These are phyloP conservation scores for Drosophila histrio DNA, from an alignment of 2,888 invertebrate genomes.

Conservation along the genomic window DNA sequence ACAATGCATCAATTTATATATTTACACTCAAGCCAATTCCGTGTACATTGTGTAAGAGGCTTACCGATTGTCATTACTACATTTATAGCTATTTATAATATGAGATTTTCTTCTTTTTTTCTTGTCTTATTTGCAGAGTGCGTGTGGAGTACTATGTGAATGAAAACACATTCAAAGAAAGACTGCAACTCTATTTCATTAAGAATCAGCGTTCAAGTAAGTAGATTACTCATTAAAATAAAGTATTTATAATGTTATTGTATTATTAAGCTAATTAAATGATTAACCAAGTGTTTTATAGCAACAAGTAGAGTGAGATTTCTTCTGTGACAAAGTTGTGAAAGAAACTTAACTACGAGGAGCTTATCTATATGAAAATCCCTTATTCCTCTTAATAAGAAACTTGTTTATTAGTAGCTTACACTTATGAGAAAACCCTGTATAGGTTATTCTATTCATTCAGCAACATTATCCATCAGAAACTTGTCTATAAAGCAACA, in stretches of 20 bases:
- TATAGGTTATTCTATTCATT: too few species aligned
- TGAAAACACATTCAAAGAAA: slow-evolving; percentile 99
- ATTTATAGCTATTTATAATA: not conserved
- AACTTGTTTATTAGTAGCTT: too few species aligned
- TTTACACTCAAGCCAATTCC: slow-evolving; percentile 12
- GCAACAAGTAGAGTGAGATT: too few species aligned
- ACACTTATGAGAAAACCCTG: too few species aligned
- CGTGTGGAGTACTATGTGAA: slow-evolving; percentile 99
- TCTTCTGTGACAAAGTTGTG: too few species aligned
- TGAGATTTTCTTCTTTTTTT: not conserved
- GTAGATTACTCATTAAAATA: slow-evolving; percentile 84
- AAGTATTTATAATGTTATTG: too few species aligned
- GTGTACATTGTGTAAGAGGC: slow-evolving; percentile 36
- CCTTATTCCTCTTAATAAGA: too few species aligned
- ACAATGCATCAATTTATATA: slow-evolving; percentile 31
- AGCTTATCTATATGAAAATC: too few species aligned
- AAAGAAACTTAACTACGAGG: too few species aligned
- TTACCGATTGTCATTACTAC: slow-evolving; percentile 20
- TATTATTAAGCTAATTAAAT: not conserved
- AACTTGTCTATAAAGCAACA: too few species aligned
- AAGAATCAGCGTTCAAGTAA: slow-evolving; percentile 99
- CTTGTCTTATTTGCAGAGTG: slow-evolving; percentile 89
- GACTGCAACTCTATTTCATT: slow-evolving; percentile 99
- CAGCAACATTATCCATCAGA: too few species aligned
- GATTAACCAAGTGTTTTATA: too few species aligned